Evolutionary conservation across 2,888 invertebrate species (phyloP), one percentile per base, ranked within the genome.

Genomic region (Cacoxenus indagator): DNA sequence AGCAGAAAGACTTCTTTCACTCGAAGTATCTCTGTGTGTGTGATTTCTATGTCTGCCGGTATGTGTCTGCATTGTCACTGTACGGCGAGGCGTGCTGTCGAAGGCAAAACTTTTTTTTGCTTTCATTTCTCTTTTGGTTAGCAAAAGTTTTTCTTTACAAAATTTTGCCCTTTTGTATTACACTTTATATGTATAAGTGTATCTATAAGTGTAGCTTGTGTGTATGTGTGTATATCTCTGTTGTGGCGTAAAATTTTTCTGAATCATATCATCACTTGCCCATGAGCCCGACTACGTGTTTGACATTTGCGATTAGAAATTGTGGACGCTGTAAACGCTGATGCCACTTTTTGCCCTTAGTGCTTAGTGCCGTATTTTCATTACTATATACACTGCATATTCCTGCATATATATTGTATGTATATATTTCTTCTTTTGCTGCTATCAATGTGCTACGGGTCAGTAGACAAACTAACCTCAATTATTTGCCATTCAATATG

Each of bases 401-500:
- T 37, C 37, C 14, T 37, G 8, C 14, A 14, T 8, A 14, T 11
- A 11, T 37, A 37, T 37, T 11, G 4, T 4, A 37, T 37, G 37
- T 48, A 65, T 64, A 51, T 71, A 71, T 29, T 27, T 14, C 8
- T 43, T 19, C 17, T 43, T 43, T 61, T 43, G 8, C 43, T 19
- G 26, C n/a, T 65, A 65, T 43, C 45, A 17, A 69, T 65, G 66
- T 74, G 73, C 75, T 73, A 69, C 73, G 71, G 73, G 70, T 75
- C 78, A 81, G 73, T 74, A 71, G 75, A 76, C 76, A 77, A 80
- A 79, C 80, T 81, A 80, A 80, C 80, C 80, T 78, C 80, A 80
- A 80, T 80, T 80, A 80, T 80, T 80, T 81, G 80, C 77, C 80
- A 78, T 81, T 78, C 82, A 81, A 81, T 81, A 75, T 76, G 79